Conservation (phyloP, 2,888 invertebrate genomes). For the Deroplatys truncata region DNA sequence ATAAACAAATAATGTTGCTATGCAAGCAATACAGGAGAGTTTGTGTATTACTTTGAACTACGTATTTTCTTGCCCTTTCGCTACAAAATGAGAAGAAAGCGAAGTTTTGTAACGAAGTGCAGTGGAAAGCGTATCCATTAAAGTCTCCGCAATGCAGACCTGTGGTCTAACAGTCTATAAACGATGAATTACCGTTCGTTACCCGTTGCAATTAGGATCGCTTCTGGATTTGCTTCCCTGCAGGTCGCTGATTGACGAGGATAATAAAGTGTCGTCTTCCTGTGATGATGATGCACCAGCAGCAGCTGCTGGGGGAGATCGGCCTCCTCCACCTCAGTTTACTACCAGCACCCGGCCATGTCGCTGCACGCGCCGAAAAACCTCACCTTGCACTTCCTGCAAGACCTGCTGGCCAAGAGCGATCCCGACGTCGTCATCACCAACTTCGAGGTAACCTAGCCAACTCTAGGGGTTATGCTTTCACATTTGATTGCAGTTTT, state of each 20-base stretch:
- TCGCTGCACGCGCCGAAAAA: conserved; percentile 22
- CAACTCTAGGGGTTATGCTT: no score
- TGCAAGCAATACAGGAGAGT: no score
- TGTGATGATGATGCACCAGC: neutral
- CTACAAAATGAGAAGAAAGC: no score
- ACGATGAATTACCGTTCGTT: neutral
- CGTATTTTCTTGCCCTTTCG: no score
- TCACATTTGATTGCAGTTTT: no score
- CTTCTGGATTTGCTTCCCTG: neutral
- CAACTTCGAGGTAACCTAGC: conserved; percentile 49
- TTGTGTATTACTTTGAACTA: no score
- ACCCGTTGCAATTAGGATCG: neutral
- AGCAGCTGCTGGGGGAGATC: neutral
- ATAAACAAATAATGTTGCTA: no score
- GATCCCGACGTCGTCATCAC: conserved; percentile 55
- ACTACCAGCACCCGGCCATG: neutral
- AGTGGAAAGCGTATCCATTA: no score
- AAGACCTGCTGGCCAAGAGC: conserved; percentile 51
- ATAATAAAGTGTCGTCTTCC: conserved; percentile 20
- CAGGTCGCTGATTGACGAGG: neutral
- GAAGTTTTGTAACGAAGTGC: no score
- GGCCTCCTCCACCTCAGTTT: neutral
- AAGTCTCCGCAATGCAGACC: no score
- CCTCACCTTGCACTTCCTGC: conserved; percentile 53
- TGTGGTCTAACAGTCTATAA: no score